Base-by-base conservation (phyloP, 2,888 invertebrate genomes). In the Philereme vetulata region DNA sequence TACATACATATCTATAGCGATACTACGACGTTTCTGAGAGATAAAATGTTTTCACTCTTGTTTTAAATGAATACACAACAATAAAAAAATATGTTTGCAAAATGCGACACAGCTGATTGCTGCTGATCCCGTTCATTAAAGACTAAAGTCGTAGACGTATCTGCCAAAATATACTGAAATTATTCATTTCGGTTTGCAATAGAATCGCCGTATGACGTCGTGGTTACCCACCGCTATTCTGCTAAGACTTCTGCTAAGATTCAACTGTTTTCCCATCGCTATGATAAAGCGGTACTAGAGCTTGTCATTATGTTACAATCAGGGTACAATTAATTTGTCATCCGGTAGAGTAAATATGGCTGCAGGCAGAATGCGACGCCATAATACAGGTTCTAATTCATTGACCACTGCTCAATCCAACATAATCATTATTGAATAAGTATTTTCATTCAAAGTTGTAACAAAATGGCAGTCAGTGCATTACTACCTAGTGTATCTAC, bases 291-390 rank as follows among this genome's bases (percentile, higher is more conserved):
- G 65, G 76, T 81, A 48, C 54, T 45, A 11, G 8, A 58, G 66
- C 83, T 80, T 84, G 81, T 88, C 83, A 89, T 89, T 87, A 87
- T 66, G 64, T 70, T 74, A 77, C 83, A 81, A 88, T 87, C 87
- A 86, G 83, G 68, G 72, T 73, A 75, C 82, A 80, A 87, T 88
- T 87, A 88, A 87, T 84, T 81, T 81, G 85, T 85, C 82, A 76
- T 79, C 76, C 73, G 68, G 73, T 76, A 75, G 78, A 77, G 80
- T 75, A 80, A 84, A 81, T 75, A 82, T 77, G 70, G 77, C 84
- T 77, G 69, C 71, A 59, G 76, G 76, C 79, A 45, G 42, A 35
- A 38, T 38, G 51, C 62, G 51, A 60, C 63, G 63, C 62, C 65
- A 57, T 54, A 51, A 35, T 50, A 62, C 56, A 47, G 44, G 49